These are phyloP conservation scores for Macaria liturata DNA, from an alignment of 2,888 invertebrate species.

Conservation along the genomic window DNA sequence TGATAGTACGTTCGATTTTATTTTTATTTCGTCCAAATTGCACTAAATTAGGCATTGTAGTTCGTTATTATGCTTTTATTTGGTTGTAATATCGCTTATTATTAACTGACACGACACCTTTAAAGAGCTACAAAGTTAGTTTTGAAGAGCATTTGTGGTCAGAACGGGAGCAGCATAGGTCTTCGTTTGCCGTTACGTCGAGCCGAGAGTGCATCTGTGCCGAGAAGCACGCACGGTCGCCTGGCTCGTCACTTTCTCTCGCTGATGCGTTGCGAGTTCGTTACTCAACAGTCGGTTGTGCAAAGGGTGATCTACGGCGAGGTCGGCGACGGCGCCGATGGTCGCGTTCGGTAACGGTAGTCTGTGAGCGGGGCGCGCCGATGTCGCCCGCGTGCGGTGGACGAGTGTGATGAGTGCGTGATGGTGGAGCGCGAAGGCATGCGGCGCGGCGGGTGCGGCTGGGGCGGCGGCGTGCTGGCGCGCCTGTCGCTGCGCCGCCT, in stretches of 20 bases:
- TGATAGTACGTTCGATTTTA: no score
- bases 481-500: slow-evolving; percentile 88
- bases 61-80: no score
- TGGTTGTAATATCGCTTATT: no score
- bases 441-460: slow-evolving; percentile 73
- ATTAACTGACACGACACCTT: no score
- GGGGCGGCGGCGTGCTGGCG: slow-evolving; percentile 75
- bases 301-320: slow-evolving; percentile 53
- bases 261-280: slow-evolving; percentile 65
- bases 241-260: slow-evolving; percentile 74
- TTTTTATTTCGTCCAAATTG: no score
- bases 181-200: slow-evolving; percentile 28
- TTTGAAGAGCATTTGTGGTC: not conserved
- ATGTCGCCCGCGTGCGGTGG: slow-evolving; percentile 51
- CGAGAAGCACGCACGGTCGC: slow-evolving; percentile 51
- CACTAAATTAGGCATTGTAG: no score
- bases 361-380: slow-evolving; percentile 47
- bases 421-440: slow-evolving; percentile 75
- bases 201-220: slow-evolving; percentile 51
- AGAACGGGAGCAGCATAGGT: slow-evolving; percentile 49
- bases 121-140: no score
- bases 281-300: slow-evolving; percentile 70
- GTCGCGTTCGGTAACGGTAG: slow-evolving; percentile 54
- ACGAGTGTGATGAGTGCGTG: slow-evolving; percentile 64
- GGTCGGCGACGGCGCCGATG: slow-evolving; percentile 35